phyloP scores from a whole-genome alignment of 2,113 vertebrate genomes.

The Leptodactylus fuscus region DNA sequence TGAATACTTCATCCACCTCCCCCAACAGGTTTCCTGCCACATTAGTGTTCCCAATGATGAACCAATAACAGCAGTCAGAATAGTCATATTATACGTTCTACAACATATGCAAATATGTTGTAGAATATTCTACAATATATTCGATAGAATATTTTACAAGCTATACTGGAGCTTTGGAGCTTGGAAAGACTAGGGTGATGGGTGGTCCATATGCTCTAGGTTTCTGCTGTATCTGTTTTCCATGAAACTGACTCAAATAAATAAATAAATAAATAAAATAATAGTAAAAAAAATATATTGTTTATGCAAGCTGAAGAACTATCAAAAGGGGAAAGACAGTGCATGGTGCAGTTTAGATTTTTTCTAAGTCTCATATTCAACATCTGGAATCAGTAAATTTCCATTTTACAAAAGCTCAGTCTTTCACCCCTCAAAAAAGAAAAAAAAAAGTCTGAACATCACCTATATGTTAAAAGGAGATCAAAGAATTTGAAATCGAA shows the following conservation, averaged over 20 bases:
- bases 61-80: not conserved
- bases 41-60: slow-evolving; percentile 44
- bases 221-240: not conserved
- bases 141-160: too few relatives aligned
- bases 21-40: slow-evolving; percentile 56
- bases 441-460: not conserved
- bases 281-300: too few relatives aligned
- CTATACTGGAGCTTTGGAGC: too few relatives aligned
- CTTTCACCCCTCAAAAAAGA: too few relatives aligned
- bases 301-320: too few relatives aligned
- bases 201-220: slow-evolving; percentile 65
- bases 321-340: too few relatives aligned
- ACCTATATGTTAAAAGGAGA: not conserved
- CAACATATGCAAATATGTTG: too few relatives aligned
- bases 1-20: slow-evolving; percentile 61
- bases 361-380: not conserved
- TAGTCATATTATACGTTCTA: too few relatives aligned
- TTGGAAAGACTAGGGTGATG: slow-evolving; percentile 70
- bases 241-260: not conserved
- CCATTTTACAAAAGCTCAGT: not conserved
- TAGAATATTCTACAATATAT: too few relatives aligned
- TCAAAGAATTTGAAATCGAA: too few relatives aligned
- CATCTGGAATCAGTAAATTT: not conserved
- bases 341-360: not conserved
- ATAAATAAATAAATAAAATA: not conserved